Conservation (phyloP, 2,888 invertebrate genomes). For the Plagodis pulveraria region DNA sequence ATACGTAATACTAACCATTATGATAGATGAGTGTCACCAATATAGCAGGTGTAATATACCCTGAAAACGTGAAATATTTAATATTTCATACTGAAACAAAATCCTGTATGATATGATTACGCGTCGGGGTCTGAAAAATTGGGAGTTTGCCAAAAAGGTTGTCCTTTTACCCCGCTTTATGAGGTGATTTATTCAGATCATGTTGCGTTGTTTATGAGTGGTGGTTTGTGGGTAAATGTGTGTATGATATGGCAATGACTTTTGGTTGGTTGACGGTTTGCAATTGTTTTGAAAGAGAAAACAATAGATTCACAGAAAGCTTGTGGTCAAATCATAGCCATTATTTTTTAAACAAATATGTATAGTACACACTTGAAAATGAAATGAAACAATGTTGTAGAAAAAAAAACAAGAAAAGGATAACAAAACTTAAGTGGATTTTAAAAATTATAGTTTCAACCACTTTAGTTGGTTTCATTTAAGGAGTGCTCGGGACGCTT, state of each 20-base stretch:
- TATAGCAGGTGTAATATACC: constrained; percentile 24
- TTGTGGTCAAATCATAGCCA: no score
- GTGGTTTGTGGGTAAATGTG: constrained; percentile 2
- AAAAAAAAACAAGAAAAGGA: no score
- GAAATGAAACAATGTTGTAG: no score
- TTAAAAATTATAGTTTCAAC: no score
- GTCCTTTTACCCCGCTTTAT: constrained; percentile 16
- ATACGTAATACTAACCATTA: constrained; percentile 13
- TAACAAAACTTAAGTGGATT: no score
- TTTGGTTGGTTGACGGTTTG: no score
- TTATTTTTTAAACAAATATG: no score
- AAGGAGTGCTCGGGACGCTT: no score
- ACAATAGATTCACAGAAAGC: no score
- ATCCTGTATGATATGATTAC: constrained; percentile 19
- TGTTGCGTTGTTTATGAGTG: constrained; percentile 12
- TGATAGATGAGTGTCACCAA: constrained; percentile 24
- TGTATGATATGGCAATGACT: constrained; percentile 8
- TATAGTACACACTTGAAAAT: no score
- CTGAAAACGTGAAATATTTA: constrained; percentile 18
- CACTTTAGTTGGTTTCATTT: no score
- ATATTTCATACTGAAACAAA: constrained; percentile 15
- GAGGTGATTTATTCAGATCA: constrained; percentile 16
- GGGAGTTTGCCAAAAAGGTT: constrained; percentile 1
- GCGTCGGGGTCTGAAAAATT: constrained; percentile 6
- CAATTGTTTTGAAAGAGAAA: no score